phyloP scores from a whole-genome alignment of 2,113 vertebrate genomes.

The Antennarius striatus region DNA sequence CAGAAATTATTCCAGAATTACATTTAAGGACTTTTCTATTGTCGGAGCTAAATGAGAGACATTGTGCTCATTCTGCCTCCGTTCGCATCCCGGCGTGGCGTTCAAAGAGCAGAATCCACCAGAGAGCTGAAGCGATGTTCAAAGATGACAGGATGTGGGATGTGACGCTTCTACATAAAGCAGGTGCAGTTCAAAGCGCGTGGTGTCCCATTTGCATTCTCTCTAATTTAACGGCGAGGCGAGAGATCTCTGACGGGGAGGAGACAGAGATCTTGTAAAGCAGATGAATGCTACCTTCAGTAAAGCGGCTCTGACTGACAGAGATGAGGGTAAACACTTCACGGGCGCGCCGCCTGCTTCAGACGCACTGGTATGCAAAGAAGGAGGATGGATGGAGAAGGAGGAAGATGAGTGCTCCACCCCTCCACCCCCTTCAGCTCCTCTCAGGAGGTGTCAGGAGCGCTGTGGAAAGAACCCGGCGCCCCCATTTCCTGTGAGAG shows the following conservation, averaged over 20 bases:
- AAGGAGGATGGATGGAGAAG: slow-evolving; percentile 21
- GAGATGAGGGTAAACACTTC: slow-evolving; percentile 65
- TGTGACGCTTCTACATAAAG: slow-evolving; percentile 45
- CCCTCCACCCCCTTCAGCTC: slow-evolving; percentile 54
- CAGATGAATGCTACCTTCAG: slow-evolving; percentile 51
- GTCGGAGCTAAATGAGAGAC: slow-evolving; percentile 40
- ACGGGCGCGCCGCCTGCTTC: slow-evolving; percentile 41
- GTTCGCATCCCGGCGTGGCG: background rate
- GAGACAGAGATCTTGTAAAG: slow-evolving; percentile 52
- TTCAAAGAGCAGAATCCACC: slow-evolving; percentile 35
- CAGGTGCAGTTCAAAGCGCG: slow-evolving; percentile 56
- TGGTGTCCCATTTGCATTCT: slow-evolving; percentile 39
- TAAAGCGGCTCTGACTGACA: slow-evolving; percentile 54
- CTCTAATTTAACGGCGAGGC: slow-evolving; percentile 45
- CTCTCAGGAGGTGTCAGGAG: slow-evolving; percentile 57
- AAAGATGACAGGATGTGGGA: slow-evolving; percentile 50
- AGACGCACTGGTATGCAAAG: slow-evolving; percentile 49
- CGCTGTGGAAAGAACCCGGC: slow-evolving; percentile 50
- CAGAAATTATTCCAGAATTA: slow-evolving; percentile 12
- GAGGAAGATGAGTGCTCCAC: slow-evolving; percentile 55
- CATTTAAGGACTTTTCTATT: slow-evolving; percentile 26
- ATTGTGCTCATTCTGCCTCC: slow-evolving; percentile 18
- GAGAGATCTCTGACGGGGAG: slow-evolving; percentile 39
- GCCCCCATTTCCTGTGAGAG: slow-evolving; percentile 56
- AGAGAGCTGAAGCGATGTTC: slow-evolving; percentile 28